Evolutionary conservation across 2,888 invertebrate species (phyloP).

Genomic region (Drosophila paucipuncta): DNA sequence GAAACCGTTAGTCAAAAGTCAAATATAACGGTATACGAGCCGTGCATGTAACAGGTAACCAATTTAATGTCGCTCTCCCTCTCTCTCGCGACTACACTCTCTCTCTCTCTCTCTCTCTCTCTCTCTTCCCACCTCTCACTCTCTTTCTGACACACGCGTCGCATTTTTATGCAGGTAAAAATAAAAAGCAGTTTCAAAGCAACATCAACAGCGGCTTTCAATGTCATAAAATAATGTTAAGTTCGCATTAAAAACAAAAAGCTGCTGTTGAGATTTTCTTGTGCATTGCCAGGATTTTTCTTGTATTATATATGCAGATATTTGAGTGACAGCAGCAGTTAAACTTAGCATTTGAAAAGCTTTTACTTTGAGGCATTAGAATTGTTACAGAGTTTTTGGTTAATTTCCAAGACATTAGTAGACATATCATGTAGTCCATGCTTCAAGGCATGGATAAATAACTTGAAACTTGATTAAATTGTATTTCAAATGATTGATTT

Average conservation of each 20-base stretch:
- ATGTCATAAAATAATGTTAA: constrained; percentile 74
- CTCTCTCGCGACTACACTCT: not conserved
- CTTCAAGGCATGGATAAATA: not conserved
- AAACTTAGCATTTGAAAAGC: not conserved
- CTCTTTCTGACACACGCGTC: too few relatives aligned
- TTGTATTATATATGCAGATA: not conserved
- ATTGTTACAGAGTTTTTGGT: not conserved
- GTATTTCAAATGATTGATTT: not conserved
- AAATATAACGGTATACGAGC: constrained; percentile 36
- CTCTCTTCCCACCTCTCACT: not conserved
- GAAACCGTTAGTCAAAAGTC: constrained; percentile 24
- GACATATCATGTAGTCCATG: not conserved
- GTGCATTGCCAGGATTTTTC: constrained; percentile 10
- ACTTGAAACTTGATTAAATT: not conserved
- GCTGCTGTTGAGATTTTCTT: constrained; percentile 38
- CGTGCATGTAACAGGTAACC: constrained; percentile 56
- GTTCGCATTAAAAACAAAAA: constrained; percentile 61
- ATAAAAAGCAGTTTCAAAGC: constrained; percentile 10
- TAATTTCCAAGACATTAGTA: not conserved
- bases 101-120: not conserved
- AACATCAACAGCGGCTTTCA: constrained; percentile 61
- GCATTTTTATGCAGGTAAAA: not conserved
- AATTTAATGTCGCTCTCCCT: constrained; percentile 15
- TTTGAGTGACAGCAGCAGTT: not conserved
- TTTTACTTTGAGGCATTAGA: not conserved